Evolutionary conservation across 2,888 invertebrate species (phyloP), one percentile per base, ranked within the genome.

Genomic region (Xiphydria camelus): DNA sequence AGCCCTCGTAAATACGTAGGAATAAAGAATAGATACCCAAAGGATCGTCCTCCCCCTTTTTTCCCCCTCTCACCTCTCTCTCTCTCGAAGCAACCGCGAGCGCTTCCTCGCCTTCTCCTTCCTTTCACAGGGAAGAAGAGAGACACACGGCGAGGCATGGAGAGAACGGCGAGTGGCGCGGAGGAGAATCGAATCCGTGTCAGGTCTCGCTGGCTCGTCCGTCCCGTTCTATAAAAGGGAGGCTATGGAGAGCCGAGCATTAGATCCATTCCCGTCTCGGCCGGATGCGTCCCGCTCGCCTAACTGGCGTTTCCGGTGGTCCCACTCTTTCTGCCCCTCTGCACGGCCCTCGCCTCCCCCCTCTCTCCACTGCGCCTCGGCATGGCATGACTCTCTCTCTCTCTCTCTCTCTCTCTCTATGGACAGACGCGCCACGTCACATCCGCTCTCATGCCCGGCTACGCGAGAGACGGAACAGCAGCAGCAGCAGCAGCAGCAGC

Each of bases 271-370:
- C 59, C 57, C 60, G 55, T 60, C 57, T 62, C 58, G 61, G 55
- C 62, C 68, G 68, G 66, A 68, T 66, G 64, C 66, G 62, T 62
- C 59, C 61, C 64, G 66, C 64, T 65, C 62, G 61, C 59, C 68
- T 66, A 68, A 68, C 68, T 66, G 66, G 65, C 68, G 58, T 68
- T 68, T 67, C 68, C 68, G 68, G 66, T 68, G 64, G 62, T 57
- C 59, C 59, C 61, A 57, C 63, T 62, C 40, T 19, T 14, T 19
- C 35, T 52, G 21, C 29, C 41, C 45, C 33, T 18, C 35, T 15
- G 17, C 41, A 22, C n/a, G 21, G 20, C 18, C 19, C 18, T 33
- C 21, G 22, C 35, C 15, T 18, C 45, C 19, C 25, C 35, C 32
- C 33, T 19, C 43, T 32, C 40, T 39, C 23, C 26, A 14, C 18